Evolutionary conservation across 2,113 vertebrate genomes (phyloP).

Genomic region (Felis catus): DNA sequence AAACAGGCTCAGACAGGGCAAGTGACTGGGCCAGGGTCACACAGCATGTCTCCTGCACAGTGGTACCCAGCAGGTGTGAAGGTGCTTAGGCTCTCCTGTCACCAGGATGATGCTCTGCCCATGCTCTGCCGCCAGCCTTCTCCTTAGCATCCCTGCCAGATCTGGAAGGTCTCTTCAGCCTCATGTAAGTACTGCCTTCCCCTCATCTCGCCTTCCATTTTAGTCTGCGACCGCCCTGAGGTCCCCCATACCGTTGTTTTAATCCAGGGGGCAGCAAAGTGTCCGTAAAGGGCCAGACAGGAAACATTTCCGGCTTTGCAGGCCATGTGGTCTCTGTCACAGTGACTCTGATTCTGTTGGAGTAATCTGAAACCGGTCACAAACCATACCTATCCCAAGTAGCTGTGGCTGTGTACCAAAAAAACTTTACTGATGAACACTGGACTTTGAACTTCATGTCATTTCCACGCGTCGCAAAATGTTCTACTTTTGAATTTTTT

Average conservation of each 20-base stretch:
- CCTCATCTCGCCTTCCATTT: accelerated
- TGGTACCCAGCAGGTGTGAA: background rate
- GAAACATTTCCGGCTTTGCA: background rate
- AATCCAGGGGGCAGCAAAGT: background rate
- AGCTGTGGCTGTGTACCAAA: background rate
- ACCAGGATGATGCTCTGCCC: background rate
- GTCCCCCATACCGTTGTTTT: background rate
- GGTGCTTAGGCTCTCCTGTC: background rate
- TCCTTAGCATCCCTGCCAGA: constrained; percentile 85
- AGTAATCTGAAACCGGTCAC: background rate
- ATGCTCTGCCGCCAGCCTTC: accelerated
- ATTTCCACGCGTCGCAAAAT: background rate
- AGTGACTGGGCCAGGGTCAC: background rate
- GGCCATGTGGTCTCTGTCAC: background rate
- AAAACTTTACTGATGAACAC: background rate
- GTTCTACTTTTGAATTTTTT: background rate
- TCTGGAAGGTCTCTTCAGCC: constrained; percentile 95
- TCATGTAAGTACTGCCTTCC: constrained; percentile 90
- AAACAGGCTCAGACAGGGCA: background rate
- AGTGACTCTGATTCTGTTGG: background rate
- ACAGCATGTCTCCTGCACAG: accelerated
- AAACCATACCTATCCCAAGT: accelerated
- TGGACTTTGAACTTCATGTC: background rate
- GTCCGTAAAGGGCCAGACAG: background rate
- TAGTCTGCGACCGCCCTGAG: background rate